Evolutionary conservation across 2,113 vertebrate species (phyloP).

Genomic region (Xenopus laevis): DNA sequence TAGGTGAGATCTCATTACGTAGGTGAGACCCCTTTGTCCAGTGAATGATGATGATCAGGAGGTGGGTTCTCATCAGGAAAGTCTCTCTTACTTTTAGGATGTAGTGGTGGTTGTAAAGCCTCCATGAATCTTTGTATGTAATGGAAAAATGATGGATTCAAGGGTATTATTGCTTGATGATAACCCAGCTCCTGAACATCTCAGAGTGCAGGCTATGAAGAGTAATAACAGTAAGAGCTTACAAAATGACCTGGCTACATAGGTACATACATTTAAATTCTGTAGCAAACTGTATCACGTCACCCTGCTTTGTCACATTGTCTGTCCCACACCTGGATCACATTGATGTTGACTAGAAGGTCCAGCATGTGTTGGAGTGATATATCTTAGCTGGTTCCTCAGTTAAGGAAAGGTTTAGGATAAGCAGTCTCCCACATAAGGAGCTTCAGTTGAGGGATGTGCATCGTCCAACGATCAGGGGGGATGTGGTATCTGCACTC

Average conservation of each 20-base stretch:
- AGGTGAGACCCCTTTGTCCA: too few relatives aligned
- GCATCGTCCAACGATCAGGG: conserved; percentile 59
- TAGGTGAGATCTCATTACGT: too few relatives aligned
- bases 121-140: too few relatives aligned
- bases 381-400: not conserved
- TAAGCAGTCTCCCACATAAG: conserved; percentile 1
- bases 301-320: conserved; percentile 3
- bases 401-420: not conserved
- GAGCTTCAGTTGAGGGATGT: conserved; percentile 10
- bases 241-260: conserved; percentile 35
- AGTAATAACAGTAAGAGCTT: not conserved
- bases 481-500: conserved; percentile 83
- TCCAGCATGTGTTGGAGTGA: not conserved
- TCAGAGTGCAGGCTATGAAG: not conserved
- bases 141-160: too few relatives aligned
- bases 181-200: conserved; percentile 13
- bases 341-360: not conserved
- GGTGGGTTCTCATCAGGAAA: too few relatives aligned
- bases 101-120: too few relatives aligned
- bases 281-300: conserved; percentile 28
- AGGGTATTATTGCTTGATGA: conserved; percentile 7
- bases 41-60: too few relatives aligned
- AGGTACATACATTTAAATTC: conserved; percentile 19
- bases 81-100: too few relatives aligned
- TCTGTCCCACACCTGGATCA: not conserved